These are phyloP conservation scores for Dendroctonus ponderosae DNA, from an alignment of 1,140 invertebrate species.

Conservation along the genomic window DNA sequence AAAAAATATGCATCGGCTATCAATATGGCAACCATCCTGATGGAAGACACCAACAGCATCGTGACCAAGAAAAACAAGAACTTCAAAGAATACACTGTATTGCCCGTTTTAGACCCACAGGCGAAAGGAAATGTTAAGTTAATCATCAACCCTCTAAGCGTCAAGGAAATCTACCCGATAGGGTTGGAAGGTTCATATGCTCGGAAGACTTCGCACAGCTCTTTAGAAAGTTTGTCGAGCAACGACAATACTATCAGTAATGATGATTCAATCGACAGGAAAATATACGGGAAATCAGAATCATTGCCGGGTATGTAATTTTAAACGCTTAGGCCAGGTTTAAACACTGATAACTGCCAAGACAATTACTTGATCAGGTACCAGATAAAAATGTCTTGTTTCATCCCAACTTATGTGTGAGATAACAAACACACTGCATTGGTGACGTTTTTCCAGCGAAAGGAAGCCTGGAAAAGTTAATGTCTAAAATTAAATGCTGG, in stretches of 20 bases:
- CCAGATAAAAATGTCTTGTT: background rate
- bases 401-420: background rate
- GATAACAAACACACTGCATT: no score
- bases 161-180: slow-evolving; percentile 48
- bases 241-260: slow-evolving; percentile 40
- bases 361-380: background rate
- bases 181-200: slow-evolving; percentile 48
- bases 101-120: slow-evolving; percentile 40
- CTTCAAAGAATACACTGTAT: slow-evolving; percentile 44
- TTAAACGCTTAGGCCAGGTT: slow-evolving; percentile 10
- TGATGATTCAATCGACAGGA: slow-evolving; percentile 40
- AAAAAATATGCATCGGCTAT: slow-evolving; percentile 44
- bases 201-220: slow-evolving; percentile 45
- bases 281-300: slow-evolving; percentile 16
- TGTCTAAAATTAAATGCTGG: no score
- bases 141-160: slow-evolving; percentile 57
- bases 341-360: background rate
- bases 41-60: slow-evolving; percentile 43
- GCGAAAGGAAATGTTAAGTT: slow-evolving; percentile 51
- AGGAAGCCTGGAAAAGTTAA: no score
- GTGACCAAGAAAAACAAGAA: slow-evolving; percentile 49
- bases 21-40: slow-evolving; percentile 47
- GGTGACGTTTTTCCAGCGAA: no score
- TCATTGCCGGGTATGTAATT: slow-evolving; percentile 16
- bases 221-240: slow-evolving; percentile 46